phyloP scores from a whole-genome alignment of 2,888 invertebrate genomes.

The Macropis europaea region DNA sequence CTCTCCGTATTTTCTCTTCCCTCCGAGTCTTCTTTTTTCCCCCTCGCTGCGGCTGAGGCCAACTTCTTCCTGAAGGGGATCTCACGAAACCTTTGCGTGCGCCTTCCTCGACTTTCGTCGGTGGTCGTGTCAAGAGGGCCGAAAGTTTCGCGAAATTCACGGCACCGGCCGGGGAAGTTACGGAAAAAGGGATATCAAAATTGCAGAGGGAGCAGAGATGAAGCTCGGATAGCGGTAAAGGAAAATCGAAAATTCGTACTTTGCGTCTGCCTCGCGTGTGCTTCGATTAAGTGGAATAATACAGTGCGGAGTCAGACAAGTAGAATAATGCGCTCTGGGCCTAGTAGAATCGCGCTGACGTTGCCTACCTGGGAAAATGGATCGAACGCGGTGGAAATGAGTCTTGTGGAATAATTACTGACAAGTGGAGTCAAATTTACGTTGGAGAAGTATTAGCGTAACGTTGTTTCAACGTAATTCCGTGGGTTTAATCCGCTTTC shows the following conservation, averaged over 20 bases:
- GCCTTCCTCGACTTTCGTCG: background rate
- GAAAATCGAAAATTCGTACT: background rate
- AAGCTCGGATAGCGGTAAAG: background rate
- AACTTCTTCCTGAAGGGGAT: slow-evolving; percentile 20
- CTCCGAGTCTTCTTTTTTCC: background rate
- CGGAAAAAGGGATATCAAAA: background rate
- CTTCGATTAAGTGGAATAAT: background rate
- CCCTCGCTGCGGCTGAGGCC: background rate
- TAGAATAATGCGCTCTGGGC: too few relatives aligned
- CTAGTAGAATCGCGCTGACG: too few relatives aligned
- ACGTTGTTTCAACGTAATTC: too few relatives aligned
- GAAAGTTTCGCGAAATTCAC: slow-evolving; percentile 32
- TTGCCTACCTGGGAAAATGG: too few relatives aligned
- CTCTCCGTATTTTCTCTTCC: slow-evolving; percentile 28
- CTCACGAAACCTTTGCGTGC: slow-evolving; percentile 26
- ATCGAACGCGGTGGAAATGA: too few relatives aligned
- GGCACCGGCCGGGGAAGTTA: background rate
- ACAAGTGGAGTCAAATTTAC: slow-evolving; percentile 29
- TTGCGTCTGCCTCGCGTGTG: background rate
- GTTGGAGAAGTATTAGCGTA: too few relatives aligned
- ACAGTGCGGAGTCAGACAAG: background rate
- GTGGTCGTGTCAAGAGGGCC: slow-evolving; percentile 11
- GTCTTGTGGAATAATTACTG: too few relatives aligned
- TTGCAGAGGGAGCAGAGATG: background rate
- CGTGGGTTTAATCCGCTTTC: too few relatives aligned